Evolutionary conservation across 2,797 vertebrate species (phyloP), one percentile per base, ranked within the genome.

Genomic region (Adrianichthys oophorus): DNA sequence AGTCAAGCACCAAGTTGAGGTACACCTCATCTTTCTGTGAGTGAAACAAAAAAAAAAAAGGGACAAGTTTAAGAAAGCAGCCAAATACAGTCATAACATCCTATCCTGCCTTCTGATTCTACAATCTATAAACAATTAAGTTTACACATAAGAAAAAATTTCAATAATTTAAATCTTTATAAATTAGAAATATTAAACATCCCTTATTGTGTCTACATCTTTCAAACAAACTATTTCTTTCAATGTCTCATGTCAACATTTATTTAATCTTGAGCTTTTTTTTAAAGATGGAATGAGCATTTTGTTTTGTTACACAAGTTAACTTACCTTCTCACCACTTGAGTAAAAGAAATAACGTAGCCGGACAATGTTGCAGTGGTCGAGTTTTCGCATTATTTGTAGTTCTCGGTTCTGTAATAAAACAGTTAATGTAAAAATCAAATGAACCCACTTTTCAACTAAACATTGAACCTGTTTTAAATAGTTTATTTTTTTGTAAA

Each of bases 261-360:
- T 7, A 7, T 47, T 56, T 12, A 7, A 45, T 3, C 16, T 24
- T 45, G 15, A 15, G 19, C 15, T 52, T 3, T 37, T 5, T 56
- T 40, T 45, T 21, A 21, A 48, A 17, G 47, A 15, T 0, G 15
- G 12, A 48, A 13, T 14, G 2, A 15, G 1, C 19, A 12, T 48
- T 48, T 13, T 47, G 15, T 32, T 26, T 56, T n/a, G 5, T n/a
- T 47, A 1, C 24, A 44, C 8, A 26, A 10, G 24, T 32, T 16
- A 15, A 37, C 4, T 2, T 71, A 95, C 94, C 94, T 96, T 96
- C 79, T 96, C 95, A 37, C 94, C 95, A 15, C 93, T 95, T 79
- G 95, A 95, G 90, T 96, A 96, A 89, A 96, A 96, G 88, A 95
- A 96, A 83, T 95, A 96, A 61, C 94, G 93, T 80, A 96, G 91